Evolutionary conservation across 2,888 invertebrate genomes (phyloP).

Genomic region (Troides aeacus): DNA sequence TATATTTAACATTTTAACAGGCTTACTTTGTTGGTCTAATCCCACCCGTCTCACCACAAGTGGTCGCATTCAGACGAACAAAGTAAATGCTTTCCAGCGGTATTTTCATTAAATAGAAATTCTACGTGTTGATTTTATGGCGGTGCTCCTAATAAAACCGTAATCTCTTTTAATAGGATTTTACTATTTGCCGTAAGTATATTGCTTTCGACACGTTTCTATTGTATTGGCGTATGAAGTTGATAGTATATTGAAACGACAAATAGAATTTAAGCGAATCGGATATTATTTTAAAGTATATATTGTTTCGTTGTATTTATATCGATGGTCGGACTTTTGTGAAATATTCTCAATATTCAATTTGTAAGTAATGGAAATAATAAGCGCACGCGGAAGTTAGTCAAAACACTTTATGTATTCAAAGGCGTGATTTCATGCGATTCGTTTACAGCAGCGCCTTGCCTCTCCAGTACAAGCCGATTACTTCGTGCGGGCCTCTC

Average conservation of each 20-base stretch:
- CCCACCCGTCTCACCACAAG: constrained; percentile 9
- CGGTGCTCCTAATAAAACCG: constrained; percentile 18
- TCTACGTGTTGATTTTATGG: constrained; percentile 29
- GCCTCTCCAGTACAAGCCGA: constrained; percentile 61
- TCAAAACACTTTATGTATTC: constrained; percentile 32
- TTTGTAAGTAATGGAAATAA: background rate
- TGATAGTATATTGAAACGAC: background rate
- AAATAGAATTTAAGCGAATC: constrained; percentile 7
- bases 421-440: constrained; percentile 44
- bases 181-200: constrained; percentile 14
- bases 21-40: constrained; percentile 28
- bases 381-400: background rate
- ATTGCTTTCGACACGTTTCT: constrained; percentile 20
- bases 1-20: constrained; percentile 39
- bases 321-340: background rate
- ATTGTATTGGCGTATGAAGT: constrained; percentile 18
- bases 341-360: background rate
- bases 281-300: constrained; percentile 16
- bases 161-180: constrained; percentile 28
- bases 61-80: constrained; percentile 20
- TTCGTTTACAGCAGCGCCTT: constrained; percentile 42
- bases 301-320: background rate
- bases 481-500: constrained; percentile 64
- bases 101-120: constrained; percentile 29
- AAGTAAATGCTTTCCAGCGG: constrained; percentile 12